phyloP scores from a whole-genome alignment of 2,888 invertebrate genomes.

The Melanchra persicariae region DNA sequence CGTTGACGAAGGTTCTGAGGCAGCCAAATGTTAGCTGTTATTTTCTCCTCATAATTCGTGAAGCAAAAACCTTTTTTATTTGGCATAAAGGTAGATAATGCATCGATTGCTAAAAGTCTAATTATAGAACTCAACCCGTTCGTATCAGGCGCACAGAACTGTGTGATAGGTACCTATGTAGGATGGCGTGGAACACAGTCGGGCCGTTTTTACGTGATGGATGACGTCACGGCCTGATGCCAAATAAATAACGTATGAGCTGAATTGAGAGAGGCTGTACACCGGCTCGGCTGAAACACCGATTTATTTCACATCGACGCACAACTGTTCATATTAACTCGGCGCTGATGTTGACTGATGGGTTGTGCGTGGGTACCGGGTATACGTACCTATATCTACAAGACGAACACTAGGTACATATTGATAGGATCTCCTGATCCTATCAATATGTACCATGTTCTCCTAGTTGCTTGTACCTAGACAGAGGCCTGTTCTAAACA shows the following conservation, averaged over 20 bases:
- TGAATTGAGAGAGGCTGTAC: conserved; percentile 48
- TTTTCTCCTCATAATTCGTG: neutral
- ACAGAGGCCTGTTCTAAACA: conserved; percentile 4
- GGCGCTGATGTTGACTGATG: conserved; percentile 47
- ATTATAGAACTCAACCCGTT: conserved; percentile 7
- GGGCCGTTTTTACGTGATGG: conserved; percentile 50
- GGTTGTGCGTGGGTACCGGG: neutral
- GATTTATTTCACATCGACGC: conserved; percentile 47
- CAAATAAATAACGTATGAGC: conserved; percentile 62
- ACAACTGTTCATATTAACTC: conserved; percentile 37
- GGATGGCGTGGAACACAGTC: conserved; percentile 9
- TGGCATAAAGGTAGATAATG: neutral
- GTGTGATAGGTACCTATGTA: conserved; percentile 15
- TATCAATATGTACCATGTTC: conserved; percentile 9
- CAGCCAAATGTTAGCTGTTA: neutral
- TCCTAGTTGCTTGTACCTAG: neutral
- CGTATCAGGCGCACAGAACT: neutral
- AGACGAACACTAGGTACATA: conserved; percentile 15
- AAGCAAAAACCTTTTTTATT: neutral
- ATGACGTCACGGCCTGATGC: conserved; percentile 61
- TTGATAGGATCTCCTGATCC: conserved; percentile 25
- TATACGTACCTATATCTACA: neutral
- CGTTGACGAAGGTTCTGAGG: neutral
- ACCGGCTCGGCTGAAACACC: conserved; percentile 23
- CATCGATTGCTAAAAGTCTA: conserved; percentile 17